Percentiles rank a stretch among this genome's conserved stretches.
Conservation (phyloP, 1,140 invertebrate species). For the Cepaea nemoralis region DNA sequence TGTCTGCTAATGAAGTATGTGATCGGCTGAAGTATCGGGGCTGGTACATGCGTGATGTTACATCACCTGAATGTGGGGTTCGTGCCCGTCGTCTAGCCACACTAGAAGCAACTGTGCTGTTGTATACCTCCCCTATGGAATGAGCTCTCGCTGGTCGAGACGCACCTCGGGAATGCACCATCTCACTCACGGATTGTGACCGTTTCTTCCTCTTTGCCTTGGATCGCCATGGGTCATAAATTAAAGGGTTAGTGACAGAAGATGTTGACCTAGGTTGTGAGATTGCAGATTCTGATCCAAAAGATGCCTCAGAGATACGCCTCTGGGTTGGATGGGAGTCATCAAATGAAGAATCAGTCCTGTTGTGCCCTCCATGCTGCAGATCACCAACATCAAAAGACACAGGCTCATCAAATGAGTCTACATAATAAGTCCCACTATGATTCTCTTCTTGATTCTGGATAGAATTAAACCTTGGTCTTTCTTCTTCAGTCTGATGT, state of each 20-base stretch:
- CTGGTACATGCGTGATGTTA: conserved; percentile 37
- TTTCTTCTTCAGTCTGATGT: neutral
- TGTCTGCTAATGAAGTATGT: conserved; percentile 29
- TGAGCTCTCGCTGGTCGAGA: neutral
- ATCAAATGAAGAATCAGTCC: conserved; percentile 28
- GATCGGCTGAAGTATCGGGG: conserved; percentile 22
- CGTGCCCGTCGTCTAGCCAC: conserved; percentile 23
- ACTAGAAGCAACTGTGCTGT: conserved; percentile 32
- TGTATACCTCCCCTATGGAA: conserved; percentile 33
- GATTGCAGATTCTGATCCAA: neutral
- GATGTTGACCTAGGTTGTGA: conserved; percentile 29
- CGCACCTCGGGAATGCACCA: conserved; percentile 7
- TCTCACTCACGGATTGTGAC: conserved; percentile 32
- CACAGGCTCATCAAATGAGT: conserved; percentile 1
- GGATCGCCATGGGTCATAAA: conserved; percentile 41
- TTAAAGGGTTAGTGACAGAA: conserved; percentile 37
- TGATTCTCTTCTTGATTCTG: neutral
- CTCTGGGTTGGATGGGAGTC: neutral
- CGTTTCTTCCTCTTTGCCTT: conserved; percentile 14
- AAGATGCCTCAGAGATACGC: neutral
- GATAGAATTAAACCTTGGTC: neutral
- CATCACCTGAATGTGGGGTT: conserved; percentile 8
- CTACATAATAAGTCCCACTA: neutral
- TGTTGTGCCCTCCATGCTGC: neutral
- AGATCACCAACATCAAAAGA: conserved; percentile 26